Conservation (phyloP, 2,888 invertebrate genomes). For the Lepidocyrtoides sp. region DNA sequence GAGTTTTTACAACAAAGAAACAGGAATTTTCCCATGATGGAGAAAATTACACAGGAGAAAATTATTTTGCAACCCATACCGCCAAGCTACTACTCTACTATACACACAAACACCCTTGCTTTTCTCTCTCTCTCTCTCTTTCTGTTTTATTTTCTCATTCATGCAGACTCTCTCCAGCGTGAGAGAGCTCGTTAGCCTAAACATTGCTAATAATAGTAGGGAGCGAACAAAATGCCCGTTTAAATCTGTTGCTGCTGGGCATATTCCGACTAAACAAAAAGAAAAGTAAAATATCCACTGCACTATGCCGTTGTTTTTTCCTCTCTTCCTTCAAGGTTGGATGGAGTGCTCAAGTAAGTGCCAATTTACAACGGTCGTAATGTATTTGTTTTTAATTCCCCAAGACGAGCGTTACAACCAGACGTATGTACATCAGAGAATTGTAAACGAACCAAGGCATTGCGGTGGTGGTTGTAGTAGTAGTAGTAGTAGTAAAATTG, state of each 20-base stretch:
- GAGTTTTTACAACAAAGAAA: slow-evolving; percentile 5
- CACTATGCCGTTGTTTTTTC: not conserved
- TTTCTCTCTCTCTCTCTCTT: not conserved
- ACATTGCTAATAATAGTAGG: slow-evolving; percentile 8
- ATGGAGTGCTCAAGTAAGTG: slow-evolving; percentile 30
- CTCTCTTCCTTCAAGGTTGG: not conserved
- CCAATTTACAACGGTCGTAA: slow-evolving; percentile 30
- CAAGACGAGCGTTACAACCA: slow-evolving; percentile 20
- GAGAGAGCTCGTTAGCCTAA: slow-evolving; percentile 24
- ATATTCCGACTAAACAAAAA: not conserved
- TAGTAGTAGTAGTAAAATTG: not conserved
- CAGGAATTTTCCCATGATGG: slow-evolving; percentile 29
- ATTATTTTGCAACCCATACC: slow-evolving; percentile 26
- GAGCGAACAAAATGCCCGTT: not conserved
- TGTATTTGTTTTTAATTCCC: slow-evolving; percentile 51
- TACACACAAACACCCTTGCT: not conserved
- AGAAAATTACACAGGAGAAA: slow-evolving; percentile 34
- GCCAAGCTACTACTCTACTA: too few relatives aligned
- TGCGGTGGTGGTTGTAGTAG: not conserved
- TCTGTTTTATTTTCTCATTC: not conserved
- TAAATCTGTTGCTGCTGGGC: slow-evolving; percentile 5
- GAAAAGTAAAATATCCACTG: not conserved
- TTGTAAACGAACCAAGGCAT: not conserved
- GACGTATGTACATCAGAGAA: not conserved
- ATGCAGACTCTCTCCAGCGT: not conserved